A percentile compares a stretch with the other conserved stretches of the same genome.
Conservation (phyloP, 2,797 vertebrate genomes). For the Urosaurus nigricauda region DNA sequence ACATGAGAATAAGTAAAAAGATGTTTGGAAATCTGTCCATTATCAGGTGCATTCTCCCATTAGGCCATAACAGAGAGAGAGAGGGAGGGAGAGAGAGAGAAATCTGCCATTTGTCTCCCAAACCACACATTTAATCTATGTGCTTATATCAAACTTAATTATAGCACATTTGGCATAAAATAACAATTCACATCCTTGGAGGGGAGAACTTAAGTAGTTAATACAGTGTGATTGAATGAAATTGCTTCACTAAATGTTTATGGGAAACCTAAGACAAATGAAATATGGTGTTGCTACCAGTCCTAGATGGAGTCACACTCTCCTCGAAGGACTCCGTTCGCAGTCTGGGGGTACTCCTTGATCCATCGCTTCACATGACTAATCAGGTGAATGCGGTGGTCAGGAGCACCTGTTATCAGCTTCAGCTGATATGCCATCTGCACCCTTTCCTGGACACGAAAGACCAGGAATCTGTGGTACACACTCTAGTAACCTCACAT, state of each 20-base stretch:
- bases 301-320: too few relatives aligned
- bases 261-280: slow-evolving; percentile 78
- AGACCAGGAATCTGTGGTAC: too few relatives aligned
- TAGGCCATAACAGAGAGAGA: slow-evolving; percentile 68
- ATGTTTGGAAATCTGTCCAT: slow-evolving; percentile 71
- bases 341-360: too few relatives aligned
- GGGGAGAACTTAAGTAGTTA: slow-evolving; percentile 85
- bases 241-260: slow-evolving; percentile 84
- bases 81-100: slow-evolving; percentile 77
- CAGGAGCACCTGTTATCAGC: too few relatives aligned
- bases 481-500: too few relatives aligned
- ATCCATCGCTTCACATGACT: too few relatives aligned
- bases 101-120: slow-evolving; percentile 90
- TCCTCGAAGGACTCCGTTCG: too few relatives aligned
- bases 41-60: slow-evolving; percentile 75
- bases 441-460: too few relatives aligned
- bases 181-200: slow-evolving; percentile 91
- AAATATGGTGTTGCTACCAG: slow-evolving; percentile 78
- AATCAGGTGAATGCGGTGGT: too few relatives aligned
- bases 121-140: slow-evolving; percentile 99
- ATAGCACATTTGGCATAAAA: slow-evolving; percentile 96
- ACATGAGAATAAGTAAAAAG: slow-evolving; percentile 66
- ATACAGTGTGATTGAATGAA: slow-evolving; percentile 84
- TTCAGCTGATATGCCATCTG: too few relatives aligned
- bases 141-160: slow-evolving; percentile 99